Evolutionary conservation across 2,888 invertebrate species (phyloP), one percentile per base, ranked within the genome.

Genomic region (Diploptera punctata): DNA sequence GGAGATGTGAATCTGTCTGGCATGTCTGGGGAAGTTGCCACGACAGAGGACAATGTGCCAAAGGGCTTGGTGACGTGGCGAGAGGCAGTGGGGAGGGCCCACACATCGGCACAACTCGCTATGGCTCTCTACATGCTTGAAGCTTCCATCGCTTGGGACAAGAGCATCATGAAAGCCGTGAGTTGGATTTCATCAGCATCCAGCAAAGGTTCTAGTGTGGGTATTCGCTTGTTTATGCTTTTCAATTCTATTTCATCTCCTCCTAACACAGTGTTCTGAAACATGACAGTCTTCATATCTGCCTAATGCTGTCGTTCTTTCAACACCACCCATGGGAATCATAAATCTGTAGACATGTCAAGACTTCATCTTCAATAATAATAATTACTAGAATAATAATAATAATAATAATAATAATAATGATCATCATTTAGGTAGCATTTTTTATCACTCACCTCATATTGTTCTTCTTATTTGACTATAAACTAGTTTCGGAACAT

Each of bases 161-260:
- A 98, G 86, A 97, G 97, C 86, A 95, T 98, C 81, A 98, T 99
- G 98, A 97, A 98, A 89, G 98, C 98, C 86, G 97, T 98, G 88
- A 91, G 95, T 92, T 70, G 68, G 68, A 65, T 62, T 72, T 72
- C 70, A 24, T 67, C 71, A 71, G 71, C 74, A 69, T 71, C 75
- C 71, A 70, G 75, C 73, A 73, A 71, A 74, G 75, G 72, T 75
- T 73, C 72, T 74, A 75, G 76, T 75, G 76, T 76, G 76, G 76
- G 76, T 76, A 76, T 76, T 68, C 70, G 69, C 69, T 73, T 70
- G 65, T 65, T 65, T 73, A 70, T 70, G 72, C 68, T 69, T 69
- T 72, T 68, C 60, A 26, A 38, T 31, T 68, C 54, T 52, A 31
- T 52, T 47, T 52, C 68, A 52, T 68, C 24, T 29, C 13, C 33